phyloP scores from a whole-genome alignment of 2,113 vertebrate species.

The Hiodon tergisus region DNA sequence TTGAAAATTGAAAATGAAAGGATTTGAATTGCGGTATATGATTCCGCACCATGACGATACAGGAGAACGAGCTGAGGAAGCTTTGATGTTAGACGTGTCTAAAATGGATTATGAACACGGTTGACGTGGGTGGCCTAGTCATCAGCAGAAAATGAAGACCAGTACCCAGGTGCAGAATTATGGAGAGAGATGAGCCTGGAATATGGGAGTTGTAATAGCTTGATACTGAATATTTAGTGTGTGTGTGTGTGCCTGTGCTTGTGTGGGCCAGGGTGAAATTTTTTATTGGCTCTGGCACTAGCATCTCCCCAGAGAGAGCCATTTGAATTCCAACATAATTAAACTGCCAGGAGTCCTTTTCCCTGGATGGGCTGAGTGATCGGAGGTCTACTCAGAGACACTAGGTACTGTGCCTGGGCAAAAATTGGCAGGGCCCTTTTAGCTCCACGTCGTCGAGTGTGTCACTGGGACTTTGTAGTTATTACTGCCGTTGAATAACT shows the following conservation, averaged over 20 bases:
- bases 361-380: not conserved
- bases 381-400: not conserved
- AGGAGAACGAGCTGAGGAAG: no score
- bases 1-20: not conserved
- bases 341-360: slow-evolving; percentile 2
- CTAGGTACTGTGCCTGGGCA: not conserved
- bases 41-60: no score
- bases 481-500: not conserved
- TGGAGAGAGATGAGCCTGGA: no score
- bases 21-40: not conserved
- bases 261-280: not conserved
- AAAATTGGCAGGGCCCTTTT: not conserved
- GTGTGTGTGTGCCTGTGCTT: not conserved
- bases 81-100: no score
- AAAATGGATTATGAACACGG: no score
- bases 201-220: not conserved
- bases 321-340: slow-evolving; percentile 5
- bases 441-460: not conserved
- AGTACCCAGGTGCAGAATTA: no score
- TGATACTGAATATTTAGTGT: not conserved
- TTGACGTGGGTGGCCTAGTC: no score
- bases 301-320: not conserved
- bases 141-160: no score
- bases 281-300: not conserved
- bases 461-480: not conserved